A percentile compares a stretch with the other conserved stretches of the same genome.
phyloP scores from a whole-genome alignment of 2,797 vertebrate genomes.

The Apodemus agrarius region DNA sequence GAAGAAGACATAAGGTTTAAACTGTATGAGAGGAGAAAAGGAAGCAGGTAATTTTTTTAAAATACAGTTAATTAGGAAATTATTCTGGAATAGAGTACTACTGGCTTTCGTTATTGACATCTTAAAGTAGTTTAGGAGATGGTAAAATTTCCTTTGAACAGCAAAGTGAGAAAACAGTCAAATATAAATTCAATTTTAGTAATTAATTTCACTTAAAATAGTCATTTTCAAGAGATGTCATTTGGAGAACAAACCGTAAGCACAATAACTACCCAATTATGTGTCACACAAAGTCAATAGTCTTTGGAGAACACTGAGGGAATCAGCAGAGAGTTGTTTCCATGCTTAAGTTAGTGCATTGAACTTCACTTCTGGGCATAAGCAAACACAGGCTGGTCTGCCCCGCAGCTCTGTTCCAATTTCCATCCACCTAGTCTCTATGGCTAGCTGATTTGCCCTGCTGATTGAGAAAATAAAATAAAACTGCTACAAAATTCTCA shows the following conservation, averaged over 20 bases:
- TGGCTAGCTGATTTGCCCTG: too few relatives aligned
- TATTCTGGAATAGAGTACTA: neutral
- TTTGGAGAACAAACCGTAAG: conserved; percentile 9
- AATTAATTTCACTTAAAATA: conserved; percentile 62
- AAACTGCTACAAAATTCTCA: neutral
- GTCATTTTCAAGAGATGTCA: conserved; percentile 5
- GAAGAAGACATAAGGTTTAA: conserved; percentile 54
- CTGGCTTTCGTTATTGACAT: neutral
- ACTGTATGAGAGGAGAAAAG: neutral
- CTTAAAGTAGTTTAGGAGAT: conserved; percentile 57
- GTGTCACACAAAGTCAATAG: neutral
- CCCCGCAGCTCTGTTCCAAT: fast-evolving
- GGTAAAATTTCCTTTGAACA: conserved; percentile 39
- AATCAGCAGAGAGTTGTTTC: neutral
- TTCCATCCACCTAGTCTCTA: neutral
- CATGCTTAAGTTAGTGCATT: neutral
- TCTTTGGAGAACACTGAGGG: neutral
- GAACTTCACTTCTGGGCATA: neutral
- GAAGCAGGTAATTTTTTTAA: conserved; percentile 45
- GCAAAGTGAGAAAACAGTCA: conserved; percentile 25
- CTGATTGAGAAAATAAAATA: neutral
- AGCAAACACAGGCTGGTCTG: fast-evolving
- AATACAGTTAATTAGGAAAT: conserved; percentile 67
- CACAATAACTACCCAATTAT: conserved; percentile 5
- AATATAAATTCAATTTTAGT: conserved; percentile 42